Percentiles rank a stretch among this genome's conserved stretches.
These are phyloP conservation scores for Hedychridium roseum DNA, from an alignment of 2,888 invertebrate genomes.

Conservation along the genomic window DNA sequence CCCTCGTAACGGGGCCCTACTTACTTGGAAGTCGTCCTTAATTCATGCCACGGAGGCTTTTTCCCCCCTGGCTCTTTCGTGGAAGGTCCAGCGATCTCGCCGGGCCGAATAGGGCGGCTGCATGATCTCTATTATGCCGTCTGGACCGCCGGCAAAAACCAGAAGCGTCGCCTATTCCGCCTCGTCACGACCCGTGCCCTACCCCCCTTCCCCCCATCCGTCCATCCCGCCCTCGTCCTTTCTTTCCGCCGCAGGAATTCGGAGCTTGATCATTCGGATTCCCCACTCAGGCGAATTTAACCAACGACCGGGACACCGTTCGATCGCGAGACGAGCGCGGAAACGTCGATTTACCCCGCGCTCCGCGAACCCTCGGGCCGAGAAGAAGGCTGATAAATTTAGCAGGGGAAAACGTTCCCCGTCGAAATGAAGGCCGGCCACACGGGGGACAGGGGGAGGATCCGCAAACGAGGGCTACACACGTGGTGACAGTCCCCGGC, in stretches of 20 bases:
- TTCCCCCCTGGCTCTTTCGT: conserved; percentile 31
- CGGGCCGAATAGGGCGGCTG: conserved; percentile 25
- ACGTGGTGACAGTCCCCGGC: conserved; percentile 52
- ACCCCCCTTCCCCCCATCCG: conserved; percentile 9
- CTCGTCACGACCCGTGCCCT: conserved; percentile 15
- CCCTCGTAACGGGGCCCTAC: conserved; percentile 21
- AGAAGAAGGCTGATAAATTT: conserved; percentile 5
- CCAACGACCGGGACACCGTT: too few relatives aligned
- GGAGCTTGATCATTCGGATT: too few relatives aligned
- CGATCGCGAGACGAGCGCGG: too few relatives aligned
- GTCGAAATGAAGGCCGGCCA: too few relatives aligned
- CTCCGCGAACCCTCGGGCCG: conserved; percentile 6
- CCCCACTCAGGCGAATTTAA: too few relatives aligned
- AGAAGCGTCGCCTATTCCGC: conserved; percentile 32
- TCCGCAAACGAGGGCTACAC: conserved; percentile 52
- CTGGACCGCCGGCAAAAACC: conserved; percentile 24
- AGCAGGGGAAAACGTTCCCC: conserved; percentile 5
- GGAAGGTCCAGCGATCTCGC: conserved; percentile 34
- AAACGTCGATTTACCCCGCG: too few relatives aligned
- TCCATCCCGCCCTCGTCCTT: conserved; percentile 6
- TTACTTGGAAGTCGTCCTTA: conserved; percentile 49
- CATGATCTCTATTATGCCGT: conserved; percentile 37
- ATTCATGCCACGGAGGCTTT: conserved; percentile 45
- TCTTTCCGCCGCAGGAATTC: conserved; percentile 1
- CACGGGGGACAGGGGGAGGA: conserved; percentile 18